Conservation (phyloP, 2,797 vertebrate genomes). For the Enteromius anoplus region DNA sequence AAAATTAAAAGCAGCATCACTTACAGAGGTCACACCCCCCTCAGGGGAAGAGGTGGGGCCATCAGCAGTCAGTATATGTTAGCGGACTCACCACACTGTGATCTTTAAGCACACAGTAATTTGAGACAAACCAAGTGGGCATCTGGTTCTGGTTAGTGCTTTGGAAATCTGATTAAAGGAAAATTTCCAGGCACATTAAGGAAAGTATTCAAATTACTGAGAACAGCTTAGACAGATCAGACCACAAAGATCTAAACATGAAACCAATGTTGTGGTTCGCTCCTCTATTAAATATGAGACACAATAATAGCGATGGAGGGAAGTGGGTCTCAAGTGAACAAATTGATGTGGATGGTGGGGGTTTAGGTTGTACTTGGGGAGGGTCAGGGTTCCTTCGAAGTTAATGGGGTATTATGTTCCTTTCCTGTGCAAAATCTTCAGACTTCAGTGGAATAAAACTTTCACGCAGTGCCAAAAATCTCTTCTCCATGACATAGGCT, state of each 20-base stretch:
- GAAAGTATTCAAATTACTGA: constrained; percentile 65
- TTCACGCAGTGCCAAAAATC: constrained; percentile 52
- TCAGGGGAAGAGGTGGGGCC: constrained; percentile 58
- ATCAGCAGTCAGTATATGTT: constrained; percentile 65
- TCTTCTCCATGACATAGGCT: constrained; percentile 47
- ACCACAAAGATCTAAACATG: constrained; percentile 72
- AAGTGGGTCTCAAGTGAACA: constrained; percentile 64
- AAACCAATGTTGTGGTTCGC: constrained; percentile 73
- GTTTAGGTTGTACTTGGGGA: constrained; percentile 50
- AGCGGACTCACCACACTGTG: constrained; percentile 62
- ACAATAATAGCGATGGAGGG: constrained; percentile 60
- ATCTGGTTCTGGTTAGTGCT: constrained; percentile 71
- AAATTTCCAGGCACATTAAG: constrained; percentile 67
- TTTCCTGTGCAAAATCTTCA: constrained; percentile 56
- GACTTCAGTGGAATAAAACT: constrained; percentile 52
- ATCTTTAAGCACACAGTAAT: constrained; percentile 62
- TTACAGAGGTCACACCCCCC: constrained; percentile 57
- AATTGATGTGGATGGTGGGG: constrained; percentile 60
- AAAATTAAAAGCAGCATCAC: constrained; percentile 34
- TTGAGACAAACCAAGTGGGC: constrained; percentile 64
- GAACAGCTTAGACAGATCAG: constrained; percentile 71
- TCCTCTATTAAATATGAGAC: constrained; percentile 67
- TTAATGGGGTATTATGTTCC: constrained; percentile 65
- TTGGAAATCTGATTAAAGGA: constrained; percentile 72
- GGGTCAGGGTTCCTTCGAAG: constrained; percentile 59